A percentile compares a stretch with the other conserved stretches of the same genome.
phyloP scores from a whole-genome alignment of 2,113 vertebrate genomes.

The Todiramphus chloris region DNA sequence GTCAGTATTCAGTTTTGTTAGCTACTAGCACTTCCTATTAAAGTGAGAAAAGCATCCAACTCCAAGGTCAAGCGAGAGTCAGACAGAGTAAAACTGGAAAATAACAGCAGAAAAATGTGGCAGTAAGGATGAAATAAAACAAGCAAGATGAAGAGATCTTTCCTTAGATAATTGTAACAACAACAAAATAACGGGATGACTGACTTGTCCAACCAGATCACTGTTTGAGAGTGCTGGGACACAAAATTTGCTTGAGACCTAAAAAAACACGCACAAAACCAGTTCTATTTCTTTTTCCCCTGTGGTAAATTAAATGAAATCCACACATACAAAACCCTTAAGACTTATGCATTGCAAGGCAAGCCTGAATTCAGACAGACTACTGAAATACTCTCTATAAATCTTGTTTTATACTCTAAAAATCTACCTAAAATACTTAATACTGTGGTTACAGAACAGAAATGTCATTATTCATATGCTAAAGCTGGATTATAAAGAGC shows the following conservation, averaged over 20 bases:
- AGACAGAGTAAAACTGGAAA: background rate
- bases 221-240: background rate
- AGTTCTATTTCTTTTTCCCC: background rate
- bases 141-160: background rate
- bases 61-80: background rate
- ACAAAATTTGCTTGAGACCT: background rate
- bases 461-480: background rate
- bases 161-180: background rate
- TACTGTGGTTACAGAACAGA: background rate
- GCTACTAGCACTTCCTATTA: background rate
- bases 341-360: background rate
- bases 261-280: background rate
- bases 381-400: background rate
- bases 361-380: background rate
- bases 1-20: background rate
- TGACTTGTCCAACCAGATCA: background rate
- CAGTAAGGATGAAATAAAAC: background rate
- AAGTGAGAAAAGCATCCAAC: background rate
- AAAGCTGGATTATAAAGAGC: background rate
- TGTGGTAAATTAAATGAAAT: background rate
- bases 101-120: background rate
- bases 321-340: background rate
- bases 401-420: background rate
- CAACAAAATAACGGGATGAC: accelerated
- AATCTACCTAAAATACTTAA: background rate